These are phyloP conservation scores for Eristalinus sepulchralis DNA, from an alignment of 2,888 invertebrate genomes.

Conservation along the genomic window DNA sequence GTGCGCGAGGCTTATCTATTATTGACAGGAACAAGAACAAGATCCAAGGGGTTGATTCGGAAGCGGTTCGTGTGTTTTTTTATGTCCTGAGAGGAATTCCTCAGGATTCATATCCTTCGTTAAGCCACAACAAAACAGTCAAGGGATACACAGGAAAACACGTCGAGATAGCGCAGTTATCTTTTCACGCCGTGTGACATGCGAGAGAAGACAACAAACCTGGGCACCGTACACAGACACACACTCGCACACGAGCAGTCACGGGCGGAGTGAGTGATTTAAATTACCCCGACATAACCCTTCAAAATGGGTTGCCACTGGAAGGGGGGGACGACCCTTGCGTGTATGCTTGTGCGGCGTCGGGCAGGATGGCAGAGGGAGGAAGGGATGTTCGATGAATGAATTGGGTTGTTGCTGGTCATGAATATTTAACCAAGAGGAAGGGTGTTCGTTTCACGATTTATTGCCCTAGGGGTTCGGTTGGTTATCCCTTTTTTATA, in stretches of 20 bases:
- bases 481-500: not conserved
- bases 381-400: constrained; percentile 15
- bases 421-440: constrained; percentile 52
- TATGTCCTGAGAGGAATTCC: not conserved
- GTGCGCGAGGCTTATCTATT: constrained; percentile 44
- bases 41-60: constrained; percentile 20
- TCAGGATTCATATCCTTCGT: constrained; percentile 38
- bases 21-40: constrained; percentile 41
- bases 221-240: not conserved
- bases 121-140: constrained; percentile 42
- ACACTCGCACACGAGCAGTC: too few relatives aligned
- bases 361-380: not conserved
- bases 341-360: not conserved
- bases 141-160: constrained; percentile 2
- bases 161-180: constrained; percentile 13
- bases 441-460: constrained; percentile 37
- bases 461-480: constrained; percentile 36
- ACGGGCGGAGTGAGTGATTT: constrained; percentile 56
- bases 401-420: constrained; percentile 44
- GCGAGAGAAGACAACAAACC: constrained; percentile 11
- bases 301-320: constrained; percentile 43
- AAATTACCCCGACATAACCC: constrained; percentile 65
- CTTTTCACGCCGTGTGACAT: constrained; percentile 31
- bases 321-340: not conserved
- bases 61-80: constrained; percentile 16